These are phyloP conservation scores for Colaptes auratus DNA, from an alignment of 2,113 vertebrate species.

Conservation along the genomic window DNA sequence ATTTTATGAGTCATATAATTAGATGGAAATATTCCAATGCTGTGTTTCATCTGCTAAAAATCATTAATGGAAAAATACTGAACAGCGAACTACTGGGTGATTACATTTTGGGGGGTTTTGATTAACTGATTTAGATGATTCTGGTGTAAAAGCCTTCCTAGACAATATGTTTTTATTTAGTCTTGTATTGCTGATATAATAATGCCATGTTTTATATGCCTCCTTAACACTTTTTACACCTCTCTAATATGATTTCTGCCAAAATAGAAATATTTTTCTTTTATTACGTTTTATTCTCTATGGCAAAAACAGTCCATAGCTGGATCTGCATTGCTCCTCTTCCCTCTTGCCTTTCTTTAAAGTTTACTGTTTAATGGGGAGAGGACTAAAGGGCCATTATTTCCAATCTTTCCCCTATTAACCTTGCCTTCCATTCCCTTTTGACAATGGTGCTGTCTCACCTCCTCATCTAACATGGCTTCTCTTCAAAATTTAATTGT, in stretches of 20 bases:
- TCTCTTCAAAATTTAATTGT: not conserved
- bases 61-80: not conserved
- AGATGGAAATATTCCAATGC: not conserved
- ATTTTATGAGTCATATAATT: not conserved
- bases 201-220: slow-evolving; percentile 64
- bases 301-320: not conserved
- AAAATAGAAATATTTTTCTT: slow-evolving; percentile 12
- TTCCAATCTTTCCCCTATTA: not conserved
- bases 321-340: not conserved
- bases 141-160: slow-evolving; percentile 6
- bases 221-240: slow-evolving; percentile 68
- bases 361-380: not conserved
- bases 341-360: not conserved
- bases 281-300: not conserved
- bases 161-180: slow-evolving; percentile 51
- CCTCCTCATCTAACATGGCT: not conserved
- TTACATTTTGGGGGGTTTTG: not conserved
- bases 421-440: not conserved
- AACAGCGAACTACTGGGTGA: not conserved
- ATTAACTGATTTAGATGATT: slow-evolving; percentile 45
- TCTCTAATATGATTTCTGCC: slow-evolving; percentile 65
- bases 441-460: not conserved
- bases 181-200: slow-evolving; percentile 60
- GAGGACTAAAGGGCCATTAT: not conserved
- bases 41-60: not conserved